Conservation (phyloP, 2,888 invertebrate species). For the Epirrhoe alternata region DNA sequence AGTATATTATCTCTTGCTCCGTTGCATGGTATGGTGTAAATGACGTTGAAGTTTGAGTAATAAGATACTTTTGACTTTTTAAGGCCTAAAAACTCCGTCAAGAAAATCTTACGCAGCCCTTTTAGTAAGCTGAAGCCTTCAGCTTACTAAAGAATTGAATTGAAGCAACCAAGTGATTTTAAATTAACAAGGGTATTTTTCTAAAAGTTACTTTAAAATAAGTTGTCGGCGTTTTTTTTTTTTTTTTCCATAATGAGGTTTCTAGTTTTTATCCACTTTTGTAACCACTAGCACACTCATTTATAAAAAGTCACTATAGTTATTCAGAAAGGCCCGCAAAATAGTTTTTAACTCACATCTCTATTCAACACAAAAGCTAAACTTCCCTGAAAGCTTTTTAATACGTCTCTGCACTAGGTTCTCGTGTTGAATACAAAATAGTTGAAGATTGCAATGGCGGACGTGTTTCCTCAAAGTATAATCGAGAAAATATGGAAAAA, state of each 20-base stretch:
- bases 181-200: not conserved
- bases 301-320: no score
- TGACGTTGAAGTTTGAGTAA: no score
- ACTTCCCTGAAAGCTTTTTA: constrained; percentile 3
- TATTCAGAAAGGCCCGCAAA: not conserved
- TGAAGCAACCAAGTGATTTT: no score
- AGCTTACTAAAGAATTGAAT: no score
- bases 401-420: not conserved
- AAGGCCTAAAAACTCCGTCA: no score
- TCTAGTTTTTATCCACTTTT: no score
- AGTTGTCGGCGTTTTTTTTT: not conserved
- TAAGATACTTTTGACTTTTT: no score
- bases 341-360: not conserved
- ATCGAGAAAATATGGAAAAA: not conserved
- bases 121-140: no score
- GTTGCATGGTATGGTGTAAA: no score
- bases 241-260: not conserved
- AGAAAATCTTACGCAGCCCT: no score
- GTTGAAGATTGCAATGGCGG: not conserved
- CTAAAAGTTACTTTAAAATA: not conserved
- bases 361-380: constrained; percentile 2
- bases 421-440: not conserved
- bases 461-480: not conserved
- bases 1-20: no score
- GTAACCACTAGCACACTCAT: no score